These are phyloP conservation scores for Doris montereyensis DNA, from an alignment of 2,888 invertebrate genomes.

Conservation along the genomic window DNA sequence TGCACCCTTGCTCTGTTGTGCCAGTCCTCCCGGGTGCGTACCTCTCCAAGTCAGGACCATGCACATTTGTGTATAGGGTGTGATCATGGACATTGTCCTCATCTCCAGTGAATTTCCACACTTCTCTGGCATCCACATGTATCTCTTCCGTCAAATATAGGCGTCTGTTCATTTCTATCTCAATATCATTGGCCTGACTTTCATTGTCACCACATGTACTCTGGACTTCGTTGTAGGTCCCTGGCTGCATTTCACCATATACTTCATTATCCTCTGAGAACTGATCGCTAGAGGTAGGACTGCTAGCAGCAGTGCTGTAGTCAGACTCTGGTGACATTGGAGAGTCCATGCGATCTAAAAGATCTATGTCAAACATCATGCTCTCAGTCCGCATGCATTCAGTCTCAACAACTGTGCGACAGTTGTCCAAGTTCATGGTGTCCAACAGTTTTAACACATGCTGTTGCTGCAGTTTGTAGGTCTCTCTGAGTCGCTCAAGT, in stretches of 20 bases:
- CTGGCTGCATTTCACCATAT: too few species aligned
- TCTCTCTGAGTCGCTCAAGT: slow-evolving; percentile 88
- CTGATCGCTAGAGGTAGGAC: slow-evolving; percentile 50
- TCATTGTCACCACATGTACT: not conserved
- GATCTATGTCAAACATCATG: slow-evolving; percentile 73
- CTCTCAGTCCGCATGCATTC: slow-evolving; percentile 85
- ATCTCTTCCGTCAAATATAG: not conserved
- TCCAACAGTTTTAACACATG: slow-evolving; percentile 94
- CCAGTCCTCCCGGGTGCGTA: too few species aligned
- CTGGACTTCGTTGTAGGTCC: too few species aligned
- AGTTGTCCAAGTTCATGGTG: slow-evolving; percentile 94
- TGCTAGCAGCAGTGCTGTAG: slow-evolving; percentile 57
- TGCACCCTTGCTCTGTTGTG: too few species aligned
- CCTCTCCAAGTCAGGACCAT: too few species aligned
- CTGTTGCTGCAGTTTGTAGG: slow-evolving; percentile 96
- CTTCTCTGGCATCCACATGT: not conserved
- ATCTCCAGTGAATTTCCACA: not conserved
- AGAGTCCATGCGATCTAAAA: slow-evolving; percentile 36
- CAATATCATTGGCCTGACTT: not conserved
- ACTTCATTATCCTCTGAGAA: too few species aligned
- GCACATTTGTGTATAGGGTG: not conserved
- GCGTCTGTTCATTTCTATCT: not conserved
- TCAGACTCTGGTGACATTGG: slow-evolving; percentile 52
- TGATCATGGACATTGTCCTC: not conserved
- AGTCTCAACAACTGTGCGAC: slow-evolving; percentile 75